These are phyloP conservation scores for Hydra vulgaris DNA, from an alignment of 30 jellyfish, hydroid and myxozoan species.

Conservation along the genomic window DNA sequence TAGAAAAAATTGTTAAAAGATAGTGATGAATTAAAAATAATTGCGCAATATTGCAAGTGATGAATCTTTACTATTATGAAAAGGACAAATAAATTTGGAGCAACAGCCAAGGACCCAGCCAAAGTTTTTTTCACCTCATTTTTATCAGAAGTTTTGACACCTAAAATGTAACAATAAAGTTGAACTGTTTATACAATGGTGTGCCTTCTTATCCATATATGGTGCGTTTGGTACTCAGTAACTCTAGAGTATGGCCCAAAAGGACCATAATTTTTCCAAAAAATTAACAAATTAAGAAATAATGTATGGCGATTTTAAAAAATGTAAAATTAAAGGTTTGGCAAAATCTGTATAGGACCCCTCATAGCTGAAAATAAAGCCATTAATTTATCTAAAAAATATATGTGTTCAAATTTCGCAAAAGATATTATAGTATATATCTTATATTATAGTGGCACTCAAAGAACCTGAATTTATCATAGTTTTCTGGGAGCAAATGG, in stretches of 20 bases:
- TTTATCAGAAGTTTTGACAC: constrained; percentile 4
- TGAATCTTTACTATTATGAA: no score
- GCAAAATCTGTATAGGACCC: not conserved
- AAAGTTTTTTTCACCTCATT: constrained; percentile 1
- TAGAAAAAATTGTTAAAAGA: no score
- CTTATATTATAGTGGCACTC: not conserved
- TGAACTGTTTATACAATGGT: not conserved
- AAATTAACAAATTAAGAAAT: not conserved
- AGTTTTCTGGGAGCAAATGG: not conserved
- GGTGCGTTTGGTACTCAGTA: constrained; percentile 4
- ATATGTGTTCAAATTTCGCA: not conserved
- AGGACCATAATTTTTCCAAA: not conserved
- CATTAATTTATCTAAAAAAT: not conserved
- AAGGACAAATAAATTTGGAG: no score
- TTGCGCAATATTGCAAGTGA: no score
- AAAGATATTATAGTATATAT: no score
- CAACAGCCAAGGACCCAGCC: not conserved
- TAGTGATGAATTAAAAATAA: no score
- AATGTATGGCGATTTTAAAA: not conserved
- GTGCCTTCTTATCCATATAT: not conserved
- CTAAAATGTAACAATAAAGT: not conserved
- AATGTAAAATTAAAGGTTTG: not conserved
- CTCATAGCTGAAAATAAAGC: not conserved
- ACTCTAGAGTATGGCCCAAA: constrained; percentile 1
- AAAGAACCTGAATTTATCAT: not conserved